Percentiles rank a stretch among this genome's conserved stretches.
Conservation (phyloP, 1,140 invertebrate genomes). For the Cryptotermes secundus region DNA sequence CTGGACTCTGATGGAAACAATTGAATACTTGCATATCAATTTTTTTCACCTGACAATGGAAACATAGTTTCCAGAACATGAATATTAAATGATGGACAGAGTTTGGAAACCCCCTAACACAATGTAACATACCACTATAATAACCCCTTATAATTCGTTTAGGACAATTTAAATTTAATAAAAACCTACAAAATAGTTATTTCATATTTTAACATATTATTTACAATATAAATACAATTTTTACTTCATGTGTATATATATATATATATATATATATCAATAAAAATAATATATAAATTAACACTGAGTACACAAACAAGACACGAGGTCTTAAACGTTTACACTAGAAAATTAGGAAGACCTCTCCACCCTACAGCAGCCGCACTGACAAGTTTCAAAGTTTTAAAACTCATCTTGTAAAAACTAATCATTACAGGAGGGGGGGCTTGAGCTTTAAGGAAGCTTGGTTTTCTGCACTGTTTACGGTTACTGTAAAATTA, state of each 20-base stretch:
- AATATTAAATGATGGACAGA: no score
- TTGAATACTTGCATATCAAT: no score
- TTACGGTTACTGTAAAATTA: neutral
- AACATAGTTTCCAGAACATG: no score
- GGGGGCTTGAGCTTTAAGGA: neutral
- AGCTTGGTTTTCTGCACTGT: neutral
- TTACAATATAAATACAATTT: neutral
- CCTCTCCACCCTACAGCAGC: neutral
- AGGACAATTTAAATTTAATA: neutral
- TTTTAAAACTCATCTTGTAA: neutral
- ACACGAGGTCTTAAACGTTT: neutral
- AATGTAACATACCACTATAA: no score
- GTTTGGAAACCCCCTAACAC: no score
- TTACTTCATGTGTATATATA: neutral
- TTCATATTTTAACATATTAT: neutral
- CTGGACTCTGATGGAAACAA: no score
- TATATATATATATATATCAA: no score
- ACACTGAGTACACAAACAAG: neutral
- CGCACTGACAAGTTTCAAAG: neutral
- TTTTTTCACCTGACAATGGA: no score
- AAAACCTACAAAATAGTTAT: neutral
- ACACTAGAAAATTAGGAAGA: neutral
- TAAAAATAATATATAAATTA: slow-evolving; percentile 3
- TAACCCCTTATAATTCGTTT: no score
- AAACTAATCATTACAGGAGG: neutral